phyloP scores from a whole-genome alignment of 2,888 invertebrate species.

The Terebella lapidaria region DNA sequence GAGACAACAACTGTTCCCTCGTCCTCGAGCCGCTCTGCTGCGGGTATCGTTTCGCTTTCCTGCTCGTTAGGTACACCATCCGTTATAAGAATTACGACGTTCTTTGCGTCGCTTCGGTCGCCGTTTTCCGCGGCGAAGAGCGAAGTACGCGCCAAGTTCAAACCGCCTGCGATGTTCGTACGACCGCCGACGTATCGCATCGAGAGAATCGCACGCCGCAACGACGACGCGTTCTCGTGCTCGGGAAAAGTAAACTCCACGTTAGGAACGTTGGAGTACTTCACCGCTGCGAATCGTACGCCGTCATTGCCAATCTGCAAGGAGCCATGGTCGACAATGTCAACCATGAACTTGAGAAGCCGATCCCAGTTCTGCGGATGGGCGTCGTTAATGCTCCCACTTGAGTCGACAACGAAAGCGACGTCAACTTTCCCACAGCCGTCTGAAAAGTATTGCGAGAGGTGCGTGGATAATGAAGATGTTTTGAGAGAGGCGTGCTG shows the following conservation, averaged over 20 bases:
- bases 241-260: slow-evolving; percentile 7
- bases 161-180: slow-evolving; percentile 14
- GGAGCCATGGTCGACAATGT: neutral
- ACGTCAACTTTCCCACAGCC: neutral
- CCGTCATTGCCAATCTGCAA: neutral
- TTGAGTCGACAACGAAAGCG: slow-evolving; percentile 3
- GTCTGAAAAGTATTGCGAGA: no score
- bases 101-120: neutral
- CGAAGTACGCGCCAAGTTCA: neutral
- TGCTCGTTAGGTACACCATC: slow-evolving; percentile 38
- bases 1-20: slow-evolving; percentile 32
- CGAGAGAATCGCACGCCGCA: neutral
- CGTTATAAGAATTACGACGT: slow-evolving; percentile 21
- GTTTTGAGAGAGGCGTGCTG: no score
- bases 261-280: slow-evolving; percentile 8
- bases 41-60: slow-evolving; percentile 32
- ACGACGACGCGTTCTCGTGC: neutral
- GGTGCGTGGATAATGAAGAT: no score
- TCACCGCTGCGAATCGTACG: slow-evolving; percentile 10
- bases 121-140: neutral
- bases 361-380: neutral
- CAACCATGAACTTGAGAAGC: neutral
- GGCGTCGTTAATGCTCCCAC: neutral
- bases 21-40: slow-evolving; percentile 33
- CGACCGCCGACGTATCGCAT: slow-evolving; percentile 13